These are phyloP conservation scores for Microcebus murinus DNA, from an alignment of 2,113 vertebrate species.

Conservation along the genomic window DNA sequence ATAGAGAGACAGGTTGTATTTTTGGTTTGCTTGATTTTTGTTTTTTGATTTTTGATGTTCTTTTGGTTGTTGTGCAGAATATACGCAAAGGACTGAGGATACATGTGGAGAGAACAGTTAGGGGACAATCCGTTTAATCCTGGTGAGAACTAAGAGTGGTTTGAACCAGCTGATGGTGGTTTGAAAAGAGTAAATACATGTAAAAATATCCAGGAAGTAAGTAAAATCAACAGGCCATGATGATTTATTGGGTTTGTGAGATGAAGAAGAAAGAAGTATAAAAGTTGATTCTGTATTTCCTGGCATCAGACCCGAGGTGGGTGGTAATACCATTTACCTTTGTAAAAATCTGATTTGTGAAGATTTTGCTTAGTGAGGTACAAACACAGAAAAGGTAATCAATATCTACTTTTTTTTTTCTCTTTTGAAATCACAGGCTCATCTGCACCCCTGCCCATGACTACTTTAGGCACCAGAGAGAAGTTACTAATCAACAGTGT, in stretches of 20 bases:
- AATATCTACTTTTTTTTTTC: background rate
- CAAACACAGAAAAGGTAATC: background rate
- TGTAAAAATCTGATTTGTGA: background rate
- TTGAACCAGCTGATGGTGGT: background rate
- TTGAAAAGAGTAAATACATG: background rate
- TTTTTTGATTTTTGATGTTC: background rate
- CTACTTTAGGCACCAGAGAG: background rate
- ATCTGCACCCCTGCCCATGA: too few relatives aligned
- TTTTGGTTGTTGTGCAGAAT: background rate
- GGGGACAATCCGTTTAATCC: background rate
- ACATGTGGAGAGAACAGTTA: background rate
- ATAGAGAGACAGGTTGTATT: rapidly evolving
- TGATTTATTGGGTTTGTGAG: background rate
- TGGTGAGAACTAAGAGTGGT: background rate
- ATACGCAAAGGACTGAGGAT: background rate
- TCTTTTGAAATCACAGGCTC: background rate
- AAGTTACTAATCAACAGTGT: background rate
- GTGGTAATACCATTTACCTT: too few relatives aligned
- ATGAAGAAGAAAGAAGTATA: background rate
- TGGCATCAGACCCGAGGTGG: background rate
- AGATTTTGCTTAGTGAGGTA: background rate
- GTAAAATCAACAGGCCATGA: background rate
- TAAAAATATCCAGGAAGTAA: background rate
- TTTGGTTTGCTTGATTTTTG: background rate
- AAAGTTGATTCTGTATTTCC: background rate